Conservation (phyloP, 2,888 invertebrate genomes). For the Gnatocerus cornutus region DNA sequence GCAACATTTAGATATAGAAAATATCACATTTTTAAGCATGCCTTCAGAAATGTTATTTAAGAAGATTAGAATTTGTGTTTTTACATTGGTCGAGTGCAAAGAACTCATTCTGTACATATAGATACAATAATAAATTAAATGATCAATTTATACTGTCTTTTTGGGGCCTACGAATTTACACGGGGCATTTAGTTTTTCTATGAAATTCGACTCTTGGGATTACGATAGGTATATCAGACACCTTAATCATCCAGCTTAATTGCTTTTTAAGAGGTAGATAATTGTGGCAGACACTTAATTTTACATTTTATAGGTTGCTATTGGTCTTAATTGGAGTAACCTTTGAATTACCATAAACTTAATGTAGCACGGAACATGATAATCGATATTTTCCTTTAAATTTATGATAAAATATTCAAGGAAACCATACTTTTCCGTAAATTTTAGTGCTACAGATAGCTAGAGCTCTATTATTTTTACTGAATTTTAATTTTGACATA, state of each 20-base stretch:
- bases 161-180: no score
- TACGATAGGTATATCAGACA: no score
- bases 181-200: no score
- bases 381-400: constrained; percentile 23
- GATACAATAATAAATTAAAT: neutral
- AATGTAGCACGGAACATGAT: constrained; percentile 21
- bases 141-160: no score
- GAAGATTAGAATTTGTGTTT: neutral
- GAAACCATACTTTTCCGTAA: constrained; percentile 16
- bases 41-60: neutral
- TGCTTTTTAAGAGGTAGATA: no score
- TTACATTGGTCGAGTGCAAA: neutral
- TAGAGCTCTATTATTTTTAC: neutral
- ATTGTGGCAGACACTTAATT: no score
- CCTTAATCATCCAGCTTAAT: no score
- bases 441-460: neutral
- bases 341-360: neutral
- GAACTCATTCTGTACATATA: neutral
- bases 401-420: constrained; percentile 33
- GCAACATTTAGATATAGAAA: constrained; percentile 15
- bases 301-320: no score
- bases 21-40: constrained; percentile 24
- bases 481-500: no score
- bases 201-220: no score
- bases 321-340: no score